These are phyloP conservation scores for Cuculus canorus DNA, from an alignment of 2,797 vertebrate species.

Conservation along the genomic window DNA sequence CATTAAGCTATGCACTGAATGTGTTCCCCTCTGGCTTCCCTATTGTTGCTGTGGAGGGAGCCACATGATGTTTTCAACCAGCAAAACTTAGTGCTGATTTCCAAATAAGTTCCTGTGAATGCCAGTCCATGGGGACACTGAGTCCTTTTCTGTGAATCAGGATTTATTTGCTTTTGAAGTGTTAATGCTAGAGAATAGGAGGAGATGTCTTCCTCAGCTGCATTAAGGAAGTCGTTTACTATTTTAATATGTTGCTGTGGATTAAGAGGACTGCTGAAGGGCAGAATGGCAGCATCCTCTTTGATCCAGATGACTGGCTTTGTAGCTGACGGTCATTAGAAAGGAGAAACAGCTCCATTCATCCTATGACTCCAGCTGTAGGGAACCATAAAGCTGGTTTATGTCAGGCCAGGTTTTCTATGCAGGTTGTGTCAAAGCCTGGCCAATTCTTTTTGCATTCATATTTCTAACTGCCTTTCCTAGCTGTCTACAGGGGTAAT, in stretches of 20 bases:
- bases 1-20: not conserved
- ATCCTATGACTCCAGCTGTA: not conserved
- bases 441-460: not conserved
- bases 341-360: not conserved
- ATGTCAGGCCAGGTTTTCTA: not conserved
- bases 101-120: not conserved
- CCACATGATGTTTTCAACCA: not conserved
- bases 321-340: not conserved
- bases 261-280: conserved; percentile 30
- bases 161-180: conserved; percentile 55
- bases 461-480: not conserved
- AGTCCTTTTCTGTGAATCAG: not conserved
- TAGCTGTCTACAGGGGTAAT: not conserved
- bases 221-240: conserved; percentile 1
- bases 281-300: not conserved
- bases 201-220: not conserved
- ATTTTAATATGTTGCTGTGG: not conserved
- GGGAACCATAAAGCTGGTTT: not conserved
- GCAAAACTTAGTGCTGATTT: not conserved
- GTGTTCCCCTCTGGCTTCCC: not conserved
- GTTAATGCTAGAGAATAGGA: not conserved
- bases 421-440: not conserved
- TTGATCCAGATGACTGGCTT: not conserved
- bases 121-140: not conserved
- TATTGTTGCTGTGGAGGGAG: not conserved